A percentile compares a stretch with the other conserved stretches of the same genome.
These are phyloP conservation scores for Tragelaphus oryx DNA, from an alignment of 2,797 vertebrate species.

Conservation along the genomic window DNA sequence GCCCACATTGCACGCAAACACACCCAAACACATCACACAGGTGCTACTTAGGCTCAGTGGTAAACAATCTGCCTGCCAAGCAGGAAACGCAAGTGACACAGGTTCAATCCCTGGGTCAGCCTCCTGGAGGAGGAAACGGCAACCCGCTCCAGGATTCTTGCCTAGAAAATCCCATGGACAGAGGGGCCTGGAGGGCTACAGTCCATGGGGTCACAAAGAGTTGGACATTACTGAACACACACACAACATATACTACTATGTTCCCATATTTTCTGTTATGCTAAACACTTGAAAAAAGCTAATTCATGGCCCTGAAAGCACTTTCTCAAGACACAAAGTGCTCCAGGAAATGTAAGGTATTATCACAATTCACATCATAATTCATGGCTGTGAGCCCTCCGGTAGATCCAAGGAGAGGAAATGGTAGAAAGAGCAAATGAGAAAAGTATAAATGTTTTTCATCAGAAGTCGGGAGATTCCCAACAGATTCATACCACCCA, in stretches of 20 bases:
- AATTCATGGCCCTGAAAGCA: neutral
- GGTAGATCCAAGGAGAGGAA: neutral
- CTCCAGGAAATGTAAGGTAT: neutral
- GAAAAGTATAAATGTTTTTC: neutral
- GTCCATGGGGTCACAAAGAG: neutral
- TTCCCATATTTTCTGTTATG: slow-evolving; percentile 1
- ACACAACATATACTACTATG: neutral
- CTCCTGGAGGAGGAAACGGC: neutral
- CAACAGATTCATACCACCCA: neutral
- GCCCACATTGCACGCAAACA: neutral
- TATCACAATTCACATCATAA: neutral
- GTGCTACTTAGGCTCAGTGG: neutral
- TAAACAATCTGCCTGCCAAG: neutral
- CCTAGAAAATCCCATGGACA: neutral
- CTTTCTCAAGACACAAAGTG: slow-evolving; percentile 26
- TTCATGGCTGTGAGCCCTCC: neutral
- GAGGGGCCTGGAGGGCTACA: neutral
- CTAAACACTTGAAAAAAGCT: slow-evolving; percentile 22
- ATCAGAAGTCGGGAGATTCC: neutral
- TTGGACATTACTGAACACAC: neutral
- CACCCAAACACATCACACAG: neutral
- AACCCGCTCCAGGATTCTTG: neutral
- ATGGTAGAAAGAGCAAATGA: neutral
- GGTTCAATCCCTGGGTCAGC: neutral
- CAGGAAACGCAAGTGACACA: neutral